phyloP scores from a whole-genome alignment of 2,888 invertebrate genomes.

The Trichopria drosophilae region DNA sequence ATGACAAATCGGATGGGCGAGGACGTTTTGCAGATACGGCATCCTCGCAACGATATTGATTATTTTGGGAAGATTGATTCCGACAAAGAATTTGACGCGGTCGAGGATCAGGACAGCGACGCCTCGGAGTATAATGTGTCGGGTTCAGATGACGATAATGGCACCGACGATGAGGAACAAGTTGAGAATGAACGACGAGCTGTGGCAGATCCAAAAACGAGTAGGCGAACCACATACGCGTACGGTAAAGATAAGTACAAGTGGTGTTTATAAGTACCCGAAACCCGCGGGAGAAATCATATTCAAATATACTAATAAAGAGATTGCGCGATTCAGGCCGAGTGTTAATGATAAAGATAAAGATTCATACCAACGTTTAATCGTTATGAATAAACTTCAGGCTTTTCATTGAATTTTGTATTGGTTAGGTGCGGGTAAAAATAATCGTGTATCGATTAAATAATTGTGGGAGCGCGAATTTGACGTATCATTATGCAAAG shows the following conservation, averaged over 20 bases:
- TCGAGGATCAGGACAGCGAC: too few species aligned
- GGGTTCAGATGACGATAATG: too few species aligned
- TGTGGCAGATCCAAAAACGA: too few species aligned
- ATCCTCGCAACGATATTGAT: too few species aligned
- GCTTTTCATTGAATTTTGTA: neutral
- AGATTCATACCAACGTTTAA: neutral
- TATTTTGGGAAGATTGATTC: too few species aligned
- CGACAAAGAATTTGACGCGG: too few species aligned
- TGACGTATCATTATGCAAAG: too few species aligned
- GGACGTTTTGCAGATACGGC: too few species aligned
- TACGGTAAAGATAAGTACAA: slow-evolving; percentile 14
- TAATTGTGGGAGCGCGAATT: neutral
- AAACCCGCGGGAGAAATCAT: slow-evolving; percentile 8
- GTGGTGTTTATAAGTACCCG: slow-evolving; percentile 14
- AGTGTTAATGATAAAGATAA: neutral
- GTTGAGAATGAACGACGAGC: too few species aligned
- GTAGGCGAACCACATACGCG: slow-evolving; percentile 16
- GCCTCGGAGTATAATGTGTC: too few species aligned
- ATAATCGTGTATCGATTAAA: neutral
- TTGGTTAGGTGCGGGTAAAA: neutral
- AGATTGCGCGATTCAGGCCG: neutral
- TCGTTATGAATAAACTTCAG: neutral
- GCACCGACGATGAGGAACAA: too few species aligned
- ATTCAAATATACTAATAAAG: neutral
- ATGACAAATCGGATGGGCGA: too few species aligned